phyloP scores from a whole-genome alignment of 2,113 vertebrate species.

The Microtus montanus region DNA sequence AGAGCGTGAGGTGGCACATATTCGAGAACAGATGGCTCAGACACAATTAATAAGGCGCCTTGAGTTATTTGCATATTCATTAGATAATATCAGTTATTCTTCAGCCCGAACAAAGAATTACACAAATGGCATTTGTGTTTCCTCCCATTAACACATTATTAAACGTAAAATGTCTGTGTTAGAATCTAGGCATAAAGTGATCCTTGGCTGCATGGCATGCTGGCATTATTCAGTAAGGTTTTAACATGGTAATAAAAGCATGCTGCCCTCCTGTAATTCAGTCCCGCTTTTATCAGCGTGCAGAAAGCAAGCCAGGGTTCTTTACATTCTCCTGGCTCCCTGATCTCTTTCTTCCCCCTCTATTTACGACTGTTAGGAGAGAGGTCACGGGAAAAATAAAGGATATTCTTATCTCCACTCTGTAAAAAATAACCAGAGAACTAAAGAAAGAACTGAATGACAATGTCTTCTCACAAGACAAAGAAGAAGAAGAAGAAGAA shows the following conservation, averaged over 20 bases:
- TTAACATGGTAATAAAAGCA: conserved; percentile 44
- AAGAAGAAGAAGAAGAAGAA: neutral
- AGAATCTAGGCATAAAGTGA: conserved; percentile 58
- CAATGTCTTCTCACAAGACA: neutral
- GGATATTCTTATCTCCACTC: neutral
- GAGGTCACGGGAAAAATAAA: neutral
- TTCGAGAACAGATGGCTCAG: conserved; percentile 74
- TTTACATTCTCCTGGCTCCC: fast-evolving
- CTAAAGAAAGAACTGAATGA: neutral
- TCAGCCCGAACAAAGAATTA: conserved; percentile 78
- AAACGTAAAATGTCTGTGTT: conserved; percentile 71
- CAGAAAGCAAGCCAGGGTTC: neutral
- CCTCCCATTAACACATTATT: conserved; percentile 69
- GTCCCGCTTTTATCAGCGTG: neutral
- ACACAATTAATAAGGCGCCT: conserved; percentile 76
- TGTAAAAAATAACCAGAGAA: neutral
- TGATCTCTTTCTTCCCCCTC: neutral
- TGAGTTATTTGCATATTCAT: conserved; percentile 81
- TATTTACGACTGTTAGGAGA: neutral
- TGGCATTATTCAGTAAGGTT: conserved; percentile 52
- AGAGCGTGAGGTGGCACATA: conserved; percentile 57
- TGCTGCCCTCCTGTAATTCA: neutral
- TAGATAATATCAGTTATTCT: conserved; percentile 78
- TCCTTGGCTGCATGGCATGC: conserved; percentile 48
- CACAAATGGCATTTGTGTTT: conserved; percentile 61